Conservation (phyloP, 1,140 invertebrate genomes). For the Drosophila asahinai region DNA sequence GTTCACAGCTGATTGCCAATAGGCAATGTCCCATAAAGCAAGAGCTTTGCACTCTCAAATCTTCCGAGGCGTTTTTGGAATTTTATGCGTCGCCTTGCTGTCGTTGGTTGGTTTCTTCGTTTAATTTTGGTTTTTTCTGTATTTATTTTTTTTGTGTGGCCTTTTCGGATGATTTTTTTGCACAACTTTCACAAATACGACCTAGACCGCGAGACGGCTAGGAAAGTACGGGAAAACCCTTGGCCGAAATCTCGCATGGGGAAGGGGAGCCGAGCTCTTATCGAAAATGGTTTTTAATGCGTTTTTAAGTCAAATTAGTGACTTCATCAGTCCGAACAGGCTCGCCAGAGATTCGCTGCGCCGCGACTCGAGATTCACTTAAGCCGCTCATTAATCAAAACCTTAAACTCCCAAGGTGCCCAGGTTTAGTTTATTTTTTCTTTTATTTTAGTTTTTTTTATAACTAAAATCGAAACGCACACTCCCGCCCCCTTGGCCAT, state of each 20-base stretch:
- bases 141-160: constrained; percentile 25
- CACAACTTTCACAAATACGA: constrained; percentile 72
- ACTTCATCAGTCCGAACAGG: constrained; percentile 73
- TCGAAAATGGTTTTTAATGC: constrained; percentile 83
- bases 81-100: constrained; percentile 31
- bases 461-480: constrained; percentile 47
- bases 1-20: constrained; percentile 50
- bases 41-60: constrained; percentile 45
- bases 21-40: constrained; percentile 48
- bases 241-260: constrained; percentile 33
- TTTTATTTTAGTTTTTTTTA: constrained; percentile 5
- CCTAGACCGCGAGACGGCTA: constrained; percentile 43
- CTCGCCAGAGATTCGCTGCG: constrained; percentile 38
- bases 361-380: constrained; percentile 64
- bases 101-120: constrained; percentile 12
- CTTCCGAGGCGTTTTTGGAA: constrained; percentile 47
- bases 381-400: constrained; percentile 81
- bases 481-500: constrained; percentile 20
- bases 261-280: constrained; percentile 61
- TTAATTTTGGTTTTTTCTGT: constrained; percentile 30
- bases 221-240: constrained; percentile 78
- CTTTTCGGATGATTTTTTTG: constrained; percentile 42
- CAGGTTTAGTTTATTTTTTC: constrained; percentile 25
- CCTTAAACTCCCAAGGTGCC: constrained; percentile 50
- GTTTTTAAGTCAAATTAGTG: constrained; percentile 83